Conservation (phyloP, 1,140 invertebrate genomes). For the Tetramorium parvispinum region DNA sequence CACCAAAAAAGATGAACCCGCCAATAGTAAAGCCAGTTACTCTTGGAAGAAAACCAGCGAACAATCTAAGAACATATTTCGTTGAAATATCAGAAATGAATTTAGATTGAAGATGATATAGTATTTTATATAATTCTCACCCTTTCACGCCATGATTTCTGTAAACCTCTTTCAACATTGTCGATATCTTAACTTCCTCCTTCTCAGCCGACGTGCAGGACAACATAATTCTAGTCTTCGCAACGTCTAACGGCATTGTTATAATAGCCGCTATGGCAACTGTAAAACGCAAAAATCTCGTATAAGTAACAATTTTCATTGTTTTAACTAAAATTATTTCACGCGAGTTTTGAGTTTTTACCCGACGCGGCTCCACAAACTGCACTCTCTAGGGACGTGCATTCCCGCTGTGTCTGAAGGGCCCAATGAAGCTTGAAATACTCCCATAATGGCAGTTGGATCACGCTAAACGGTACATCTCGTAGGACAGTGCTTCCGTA, state of each 20-base stretch:
- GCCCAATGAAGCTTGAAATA: conserved; percentile 90
- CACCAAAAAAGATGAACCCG: conserved; percentile 98
- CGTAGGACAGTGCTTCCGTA: conserved; percentile 95
- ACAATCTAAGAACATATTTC: conserved; percentile 89
- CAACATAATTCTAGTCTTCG: conserved; percentile 98
- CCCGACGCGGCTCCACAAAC: conserved; percentile 94
- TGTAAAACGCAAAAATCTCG: conserved; percentile 69
- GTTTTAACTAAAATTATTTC: conserved; percentile 8
- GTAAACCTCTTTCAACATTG: conserved; percentile 88
- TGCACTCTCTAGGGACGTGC: conserved; percentile 90
- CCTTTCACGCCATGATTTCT: conserved; percentile 89
- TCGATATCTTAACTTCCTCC: conserved; percentile 74
- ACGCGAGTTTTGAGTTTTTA: conserved; percentile 70
- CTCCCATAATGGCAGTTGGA: conserved; percentile 99
- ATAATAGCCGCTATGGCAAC: conserved; percentile 92
- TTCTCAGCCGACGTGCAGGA: conserved; percentile 77
- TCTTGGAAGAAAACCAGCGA: conserved; percentile 94
- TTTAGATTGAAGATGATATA: neutral
- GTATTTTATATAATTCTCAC: conserved; percentile 81
- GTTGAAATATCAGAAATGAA: neutral
- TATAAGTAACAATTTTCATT: conserved; percentile 4
- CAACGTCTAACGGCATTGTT: conserved; percentile 98
- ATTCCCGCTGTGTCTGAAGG: conserved; percentile 82
- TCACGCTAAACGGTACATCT: conserved; percentile 97
- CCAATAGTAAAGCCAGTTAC: conserved; percentile 95